Evolutionary conservation across 2,888 invertebrate genomes (phyloP).

Genomic region (Dexiosoma caninum): DNA sequence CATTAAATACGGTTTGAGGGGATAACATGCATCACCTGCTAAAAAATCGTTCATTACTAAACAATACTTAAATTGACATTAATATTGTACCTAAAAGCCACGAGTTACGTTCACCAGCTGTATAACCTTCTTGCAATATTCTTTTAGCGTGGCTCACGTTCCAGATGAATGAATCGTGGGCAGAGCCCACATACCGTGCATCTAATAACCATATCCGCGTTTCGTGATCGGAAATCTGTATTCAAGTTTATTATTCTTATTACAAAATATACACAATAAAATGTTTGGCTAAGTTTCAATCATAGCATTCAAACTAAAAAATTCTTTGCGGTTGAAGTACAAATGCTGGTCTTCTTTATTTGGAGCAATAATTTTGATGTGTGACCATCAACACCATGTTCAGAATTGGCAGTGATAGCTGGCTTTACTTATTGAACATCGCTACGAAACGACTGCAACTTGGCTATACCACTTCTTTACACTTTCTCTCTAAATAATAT

Average conservation of each 20-base stretch:
- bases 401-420: no score
- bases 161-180: slow-evolving; percentile 23
- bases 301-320: slow-evolving; percentile 4
- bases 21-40: neutral
- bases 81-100: slow-evolving; percentile 9
- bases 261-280: neutral
- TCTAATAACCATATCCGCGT: slow-evolving; percentile 10
- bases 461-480: no score
- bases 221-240: slow-evolving; percentile 8
- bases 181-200: slow-evolving; percentile 8
- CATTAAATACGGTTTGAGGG: neutral
- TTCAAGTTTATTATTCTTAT: neutral
- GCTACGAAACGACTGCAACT: no score
- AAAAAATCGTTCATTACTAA: neutral
- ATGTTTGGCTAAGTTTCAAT: neutral
- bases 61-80: neutral
- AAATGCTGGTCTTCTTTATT: no score
- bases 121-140: slow-evolving; percentile 17
- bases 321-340: no score
- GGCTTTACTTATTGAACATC: no score
- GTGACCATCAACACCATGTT: no score
- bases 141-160: neutral
- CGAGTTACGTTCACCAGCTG: slow-evolving; percentile 15
- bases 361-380: no score
- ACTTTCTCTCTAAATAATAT: no score